Conservation (phyloP, 2,113 vertebrate genomes). For the Thamnaconus septentrionalis region DNA sequence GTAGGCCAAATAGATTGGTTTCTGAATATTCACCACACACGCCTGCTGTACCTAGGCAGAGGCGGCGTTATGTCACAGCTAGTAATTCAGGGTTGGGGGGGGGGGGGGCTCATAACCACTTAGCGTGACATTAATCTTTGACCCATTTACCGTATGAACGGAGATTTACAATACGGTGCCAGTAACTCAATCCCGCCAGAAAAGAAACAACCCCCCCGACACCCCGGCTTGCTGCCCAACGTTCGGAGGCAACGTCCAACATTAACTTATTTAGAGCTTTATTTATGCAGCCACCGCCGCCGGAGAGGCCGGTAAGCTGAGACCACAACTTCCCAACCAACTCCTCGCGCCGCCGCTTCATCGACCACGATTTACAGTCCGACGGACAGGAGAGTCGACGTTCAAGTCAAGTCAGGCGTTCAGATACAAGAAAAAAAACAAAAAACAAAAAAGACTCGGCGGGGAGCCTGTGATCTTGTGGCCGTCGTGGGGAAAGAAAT, state of each 20-base stretch:
- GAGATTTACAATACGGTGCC: slow-evolving; percentile 24
- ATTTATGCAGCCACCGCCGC: slow-evolving; percentile 26
- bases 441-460: background rate
- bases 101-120: slow-evolving; percentile 35
- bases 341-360: slow-evolving; percentile 16
- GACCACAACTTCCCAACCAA: slow-evolving; percentile 18
- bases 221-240: slow-evolving; percentile 8
- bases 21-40: slow-evolving; percentile 39
- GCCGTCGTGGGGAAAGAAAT: too few relatives aligned
- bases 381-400: slow-evolving; percentile 7
- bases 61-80: slow-evolving; percentile 38
- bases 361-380: slow-evolving; percentile 28
- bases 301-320: slow-evolving; percentile 18
- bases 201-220: slow-evolving; percentile 24
- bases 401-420: background rate
- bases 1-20: slow-evolving; percentile 44
- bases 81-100: slow-evolving; percentile 22
- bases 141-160: slow-evolving; percentile 34
- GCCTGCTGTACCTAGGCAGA: slow-evolving; percentile 31
- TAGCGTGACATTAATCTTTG: slow-evolving; percentile 43
- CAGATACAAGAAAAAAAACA: background rate
- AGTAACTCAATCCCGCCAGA: slow-evolving; percentile 34
- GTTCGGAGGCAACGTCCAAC: slow-evolving; percentile 13
- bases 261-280: slow-evolving; percentile 16
- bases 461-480: background rate